Percentiles rank a stretch among this genome's conserved stretches.
Evolutionary conservation across 1,140 invertebrate genomes (phyloP).

Genomic region (Trichomalopsis sarcophagae): DNA sequence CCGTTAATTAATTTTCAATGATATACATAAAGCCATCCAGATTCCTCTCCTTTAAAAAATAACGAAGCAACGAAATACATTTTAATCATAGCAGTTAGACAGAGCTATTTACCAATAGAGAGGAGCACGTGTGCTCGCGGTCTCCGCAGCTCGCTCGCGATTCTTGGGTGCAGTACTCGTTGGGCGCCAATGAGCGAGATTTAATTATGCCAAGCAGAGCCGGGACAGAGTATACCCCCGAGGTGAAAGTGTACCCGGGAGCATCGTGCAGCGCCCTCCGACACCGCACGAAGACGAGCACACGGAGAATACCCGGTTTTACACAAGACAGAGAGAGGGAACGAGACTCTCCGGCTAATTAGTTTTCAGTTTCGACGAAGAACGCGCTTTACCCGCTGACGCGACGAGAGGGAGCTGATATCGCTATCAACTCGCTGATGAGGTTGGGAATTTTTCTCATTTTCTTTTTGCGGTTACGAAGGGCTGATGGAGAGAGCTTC

Average conservation of each 20-base stretch:
- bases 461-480: background rate
- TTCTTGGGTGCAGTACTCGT: constrained; percentile 44
- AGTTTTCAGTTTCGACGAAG: constrained; percentile 48
- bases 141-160: background rate
- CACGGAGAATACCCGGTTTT: background rate
- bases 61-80: background rate
- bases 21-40: too few species aligned
- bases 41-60: too few species aligned
- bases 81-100: background rate
- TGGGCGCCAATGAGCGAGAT: constrained; percentile 59
- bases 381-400: background rate
- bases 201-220: constrained; percentile 34
- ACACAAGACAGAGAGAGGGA: background rate
- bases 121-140: background rate
- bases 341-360: constrained; percentile 48
- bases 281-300: too few species aligned
- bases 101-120: background rate
- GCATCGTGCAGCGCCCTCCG: background rate
- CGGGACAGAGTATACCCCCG: background rate
- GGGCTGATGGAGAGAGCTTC: too few species aligned
- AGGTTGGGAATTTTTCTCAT: background rate
- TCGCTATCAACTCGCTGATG: background rate
- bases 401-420: background rate
- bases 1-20: too few species aligned
- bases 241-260: constrained; percentile 6